Percentiles rank a stretch among this genome's conserved stretches.
phyloP scores from a whole-genome alignment of 2,888 invertebrate species.

The Sepioteuthis lessoniana region DNA sequence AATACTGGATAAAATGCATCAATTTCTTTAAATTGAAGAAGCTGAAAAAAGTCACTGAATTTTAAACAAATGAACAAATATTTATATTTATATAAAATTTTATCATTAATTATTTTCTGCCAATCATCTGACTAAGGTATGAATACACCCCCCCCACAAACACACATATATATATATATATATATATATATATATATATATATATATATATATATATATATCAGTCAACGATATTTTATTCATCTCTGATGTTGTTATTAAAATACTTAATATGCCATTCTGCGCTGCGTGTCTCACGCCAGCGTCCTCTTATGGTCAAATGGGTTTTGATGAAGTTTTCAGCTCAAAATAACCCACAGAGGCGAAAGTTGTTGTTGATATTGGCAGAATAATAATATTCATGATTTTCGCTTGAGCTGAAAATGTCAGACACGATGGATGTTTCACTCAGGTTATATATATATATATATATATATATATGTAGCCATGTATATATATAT shows the following conservation, averaged over 20 bases:
- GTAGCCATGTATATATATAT: too few species aligned
- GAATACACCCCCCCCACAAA: too few species aligned
- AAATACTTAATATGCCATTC: not conserved
- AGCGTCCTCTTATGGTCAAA: not conserved
- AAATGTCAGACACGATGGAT: not conserved
- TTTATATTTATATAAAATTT: too few species aligned
- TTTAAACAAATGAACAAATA: too few species aligned
- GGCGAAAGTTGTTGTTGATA: not conserved
- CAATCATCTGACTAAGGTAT: not conserved
- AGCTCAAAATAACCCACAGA: not conserved
- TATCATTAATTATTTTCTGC: not conserved
- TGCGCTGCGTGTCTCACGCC: not conserved
- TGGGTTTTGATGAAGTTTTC: not conserved
- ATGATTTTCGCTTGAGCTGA: not conserved
- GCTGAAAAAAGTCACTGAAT: too few species aligned
- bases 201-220: not conserved
- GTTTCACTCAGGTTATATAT: not conserved
- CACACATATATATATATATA: not conserved
- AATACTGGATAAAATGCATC: too few species aligned
- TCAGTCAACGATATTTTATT: not conserved
- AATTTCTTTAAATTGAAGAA: too few species aligned
- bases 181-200: conserved; percentile 33
- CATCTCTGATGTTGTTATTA: not conserved
- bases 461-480: not conserved
- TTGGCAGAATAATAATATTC: not conserved